Evolutionary conservation across 2,888 invertebrate genomes (phyloP).

Genomic region (Hyles lineata): DNA sequence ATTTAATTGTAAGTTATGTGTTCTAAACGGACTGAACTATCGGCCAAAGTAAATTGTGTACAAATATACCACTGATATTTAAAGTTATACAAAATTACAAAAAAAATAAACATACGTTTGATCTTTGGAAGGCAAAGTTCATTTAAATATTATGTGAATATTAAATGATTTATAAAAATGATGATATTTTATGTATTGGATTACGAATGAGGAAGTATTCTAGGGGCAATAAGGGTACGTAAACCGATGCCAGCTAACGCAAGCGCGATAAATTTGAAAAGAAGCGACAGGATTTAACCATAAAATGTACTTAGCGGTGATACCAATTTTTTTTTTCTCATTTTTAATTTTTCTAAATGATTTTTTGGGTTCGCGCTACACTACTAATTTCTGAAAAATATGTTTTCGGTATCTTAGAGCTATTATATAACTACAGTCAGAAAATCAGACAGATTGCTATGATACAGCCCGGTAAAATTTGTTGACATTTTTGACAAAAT

Average conservation of each 20-base stretch:
- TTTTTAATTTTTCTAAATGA: no score
- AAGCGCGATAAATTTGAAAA: neutral
- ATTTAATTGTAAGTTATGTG: neutral
- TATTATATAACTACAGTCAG: no score
- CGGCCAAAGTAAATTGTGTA: neutral
- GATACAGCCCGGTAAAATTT: no score
- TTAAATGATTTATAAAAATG: neutral
- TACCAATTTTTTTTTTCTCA: no score
- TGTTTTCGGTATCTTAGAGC: no score
- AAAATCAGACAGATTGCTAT: no score
- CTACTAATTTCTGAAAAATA: no score
- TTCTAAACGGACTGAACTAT: neutral
- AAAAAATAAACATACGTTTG: no score
- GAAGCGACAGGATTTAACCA: neutral
- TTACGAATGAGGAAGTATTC: neutral
- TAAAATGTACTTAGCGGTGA: constrained; percentile 8
- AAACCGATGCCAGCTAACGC: neutral
- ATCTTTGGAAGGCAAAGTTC: neutral
- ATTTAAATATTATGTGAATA: neutral
- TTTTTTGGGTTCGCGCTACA: no score
- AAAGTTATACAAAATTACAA: no score
- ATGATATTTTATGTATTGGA: neutral
- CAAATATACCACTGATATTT: neutral
- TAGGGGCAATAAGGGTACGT: neutral
- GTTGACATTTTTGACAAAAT: no score